Evolutionary conservation across 2,888 invertebrate species (phyloP), one percentile per base, ranked within the genome.

Genomic region (Spisula solida): DNA sequence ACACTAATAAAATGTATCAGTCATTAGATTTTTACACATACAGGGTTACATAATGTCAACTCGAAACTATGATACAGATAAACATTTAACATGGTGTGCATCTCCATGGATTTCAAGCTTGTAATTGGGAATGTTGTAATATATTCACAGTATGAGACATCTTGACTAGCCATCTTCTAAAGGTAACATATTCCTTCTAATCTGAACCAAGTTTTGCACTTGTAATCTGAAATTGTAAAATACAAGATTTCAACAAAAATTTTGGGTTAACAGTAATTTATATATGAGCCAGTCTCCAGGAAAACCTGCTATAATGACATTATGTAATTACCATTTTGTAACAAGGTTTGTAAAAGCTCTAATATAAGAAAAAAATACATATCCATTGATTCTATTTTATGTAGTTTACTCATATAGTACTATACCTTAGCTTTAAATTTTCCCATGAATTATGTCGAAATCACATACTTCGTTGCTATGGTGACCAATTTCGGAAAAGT

Each of bases 181-280:
- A 75, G 29, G 25, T 18, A 31, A 31, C 16, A 25, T 0, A 16
- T 75, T 75, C 31, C 82, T 29, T 25, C 48, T 92, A 93, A 56
- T 92, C 92, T 66, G 90, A 81, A 78, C 94, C 94, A 87, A 95
- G 92, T 87, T 94, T 94, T 12, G 94, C 93, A 78, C 92, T 90
- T 66, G 94, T 91, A 88, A 93, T 93, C 95, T 95, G 93, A 81
- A 94, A 82, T 75, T 31, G 25, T 25, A 34, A 82, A 56, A 41
- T 20, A 29, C 14, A 78, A 1, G 8, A 78, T 14, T 66, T 66
- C 8, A 66, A 25, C 8, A 66, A 10, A 51, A 51, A 47, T 16
- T 8, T 41, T 41, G 2, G 41, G 41, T 5, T 41, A 41, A 8
- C 41, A 41, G 41, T 41, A 41, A 41, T 41, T 5, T 41, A 41